Evolutionary conservation across 2,888 invertebrate genomes (phyloP).

Genomic region (Terebella lapidaria): DNA sequence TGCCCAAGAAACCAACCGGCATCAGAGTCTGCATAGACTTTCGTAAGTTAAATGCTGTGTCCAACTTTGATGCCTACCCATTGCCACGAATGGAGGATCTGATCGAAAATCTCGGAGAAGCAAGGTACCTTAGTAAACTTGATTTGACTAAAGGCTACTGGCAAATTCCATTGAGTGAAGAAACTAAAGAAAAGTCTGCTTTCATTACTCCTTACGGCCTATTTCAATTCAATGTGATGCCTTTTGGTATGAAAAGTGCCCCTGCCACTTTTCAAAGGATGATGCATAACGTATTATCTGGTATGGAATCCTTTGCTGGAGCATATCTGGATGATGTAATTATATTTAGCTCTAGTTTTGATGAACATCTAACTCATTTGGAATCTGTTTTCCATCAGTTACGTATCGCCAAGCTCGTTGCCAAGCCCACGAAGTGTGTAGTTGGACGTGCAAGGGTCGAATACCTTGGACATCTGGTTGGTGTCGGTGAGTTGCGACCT

Average conservation of each 20-base stretch:
- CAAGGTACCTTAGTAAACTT: not conserved
- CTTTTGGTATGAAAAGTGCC: constrained; percentile 4
- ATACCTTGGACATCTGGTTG: not conserved
- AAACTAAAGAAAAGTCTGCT: not conserved
- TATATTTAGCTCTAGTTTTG: not conserved
- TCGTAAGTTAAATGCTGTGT: not conserved
- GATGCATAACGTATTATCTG: not conserved
- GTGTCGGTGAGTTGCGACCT: not conserved
- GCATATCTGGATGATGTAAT: not conserved
- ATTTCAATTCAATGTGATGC: constrained; percentile 1
- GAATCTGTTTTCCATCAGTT: not conserved
- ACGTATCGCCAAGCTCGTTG: not conserved
- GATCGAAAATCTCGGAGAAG: not conserved
- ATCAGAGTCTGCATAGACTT: not conserved
- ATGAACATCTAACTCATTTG: not conserved
- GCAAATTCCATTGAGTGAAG: not conserved
- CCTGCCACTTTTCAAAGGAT: constrained; percentile 5
- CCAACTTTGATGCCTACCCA: not conserved
- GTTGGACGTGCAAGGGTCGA: not conserved
- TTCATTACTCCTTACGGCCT: constrained; percentile 3
- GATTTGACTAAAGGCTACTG: constrained; percentile 1
- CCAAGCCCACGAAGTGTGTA: not conserved
- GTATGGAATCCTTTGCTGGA: not conserved
- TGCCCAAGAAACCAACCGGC: not conserved
- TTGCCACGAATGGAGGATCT: not conserved